Percentiles rank a stretch among this genome's conserved stretches.
These are phyloP conservation scores for Ochlodes sylvanus DNA, from an alignment of 2,888 invertebrate genomes.

Conservation along the genomic window DNA sequence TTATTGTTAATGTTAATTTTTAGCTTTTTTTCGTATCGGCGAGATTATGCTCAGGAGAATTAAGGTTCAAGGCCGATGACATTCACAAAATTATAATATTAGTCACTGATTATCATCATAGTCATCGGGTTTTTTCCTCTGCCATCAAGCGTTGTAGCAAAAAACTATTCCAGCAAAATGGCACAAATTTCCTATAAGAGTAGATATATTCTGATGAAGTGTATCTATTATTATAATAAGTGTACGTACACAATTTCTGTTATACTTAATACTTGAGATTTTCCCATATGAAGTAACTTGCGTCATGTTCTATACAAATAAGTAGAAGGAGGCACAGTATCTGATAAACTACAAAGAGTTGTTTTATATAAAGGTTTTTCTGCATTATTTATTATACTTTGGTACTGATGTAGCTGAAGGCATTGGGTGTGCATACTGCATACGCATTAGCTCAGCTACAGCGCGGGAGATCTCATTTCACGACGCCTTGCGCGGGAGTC, in stretches of 20 bases:
- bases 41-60: neutral
- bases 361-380: neutral
- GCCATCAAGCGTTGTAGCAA: neutral
- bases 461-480: slow-evolving; percentile 65
- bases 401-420: neutral
- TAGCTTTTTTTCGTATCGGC: too few species aligned
- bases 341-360: neutral
- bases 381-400: neutral
- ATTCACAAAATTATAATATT: slow-evolving; percentile 10
- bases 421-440: neutral
- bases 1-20: too few species aligned
- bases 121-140: slow-evolving; percentile 12
- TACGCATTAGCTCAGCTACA: neutral
- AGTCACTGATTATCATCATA: too few species aligned
- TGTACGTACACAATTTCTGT: too few species aligned
- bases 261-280: too few species aligned
- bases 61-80: slow-evolving; percentile 10
- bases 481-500: slow-evolving; percentile 55
- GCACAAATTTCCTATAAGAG: too few species aligned
- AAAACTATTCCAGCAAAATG: neutral
- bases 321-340: neutral
- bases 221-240: too few species aligned
- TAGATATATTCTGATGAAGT: too few species aligned
- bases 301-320: neutral
- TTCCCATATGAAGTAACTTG: too few species aligned